Percentiles rank a stretch among this genome's conserved stretches.
These are phyloP conservation scores for Oscheius sp. DNA, from an alignment of 2,888 invertebrate genomes.

Conservation along the genomic window DNA sequence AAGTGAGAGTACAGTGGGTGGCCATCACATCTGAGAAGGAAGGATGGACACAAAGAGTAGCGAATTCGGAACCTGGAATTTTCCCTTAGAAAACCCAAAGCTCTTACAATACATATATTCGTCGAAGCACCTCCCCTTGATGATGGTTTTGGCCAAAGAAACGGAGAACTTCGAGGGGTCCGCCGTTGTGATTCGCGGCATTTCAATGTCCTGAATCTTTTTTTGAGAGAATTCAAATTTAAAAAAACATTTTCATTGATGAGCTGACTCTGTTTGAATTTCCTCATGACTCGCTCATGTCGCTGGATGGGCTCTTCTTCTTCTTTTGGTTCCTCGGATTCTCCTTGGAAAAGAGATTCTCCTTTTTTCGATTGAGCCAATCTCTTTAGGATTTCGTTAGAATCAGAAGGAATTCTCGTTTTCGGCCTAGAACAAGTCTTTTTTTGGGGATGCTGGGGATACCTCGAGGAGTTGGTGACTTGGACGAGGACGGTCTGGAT, in stretches of 20 bases:
- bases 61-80: no score
- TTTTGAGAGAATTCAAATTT: no score
- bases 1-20: constrained; percentile 53
- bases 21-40: constrained; percentile 56
- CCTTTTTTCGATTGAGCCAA: not conserved
- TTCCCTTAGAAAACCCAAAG: no score
- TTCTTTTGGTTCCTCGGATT: not conserved
- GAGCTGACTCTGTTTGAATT: constrained; percentile 2
- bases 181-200: constrained; percentile 27
- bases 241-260: not conserved
- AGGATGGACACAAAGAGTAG: constrained; percentile 54
- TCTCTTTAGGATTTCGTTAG: constrained; percentile 7
- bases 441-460: not conserved
- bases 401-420: not conserved
- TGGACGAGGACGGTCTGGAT: constrained; percentile 14
- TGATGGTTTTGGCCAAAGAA: constrained; percentile 52
- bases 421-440: not conserved
- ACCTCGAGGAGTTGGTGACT: constrained; percentile 4
- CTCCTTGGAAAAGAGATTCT: not conserved
- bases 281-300: not conserved
- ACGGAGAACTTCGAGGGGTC: constrained; percentile 23
- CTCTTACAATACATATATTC: constrained; percentile 59
- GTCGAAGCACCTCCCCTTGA: constrained; percentile 55
- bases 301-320: not conserved
- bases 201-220: constrained; percentile 14